These are phyloP conservation scores for Corella eumyota DNA, from an alignment of 23 tunicate species.

Conservation along the genomic window DNA sequence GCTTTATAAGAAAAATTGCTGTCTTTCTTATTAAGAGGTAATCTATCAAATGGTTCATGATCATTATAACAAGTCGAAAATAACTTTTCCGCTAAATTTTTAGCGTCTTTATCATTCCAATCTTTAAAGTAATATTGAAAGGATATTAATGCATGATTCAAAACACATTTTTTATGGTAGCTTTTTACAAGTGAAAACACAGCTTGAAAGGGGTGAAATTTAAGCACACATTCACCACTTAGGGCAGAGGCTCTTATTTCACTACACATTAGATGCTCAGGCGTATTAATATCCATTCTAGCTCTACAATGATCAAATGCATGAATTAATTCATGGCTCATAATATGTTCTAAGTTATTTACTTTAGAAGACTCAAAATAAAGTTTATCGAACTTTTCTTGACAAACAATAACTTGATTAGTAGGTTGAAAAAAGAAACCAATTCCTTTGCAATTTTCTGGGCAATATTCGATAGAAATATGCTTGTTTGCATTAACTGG, in stretches of 20 bases:
- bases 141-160: constrained; percentile 38
- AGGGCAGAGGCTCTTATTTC: constrained; percentile 86
- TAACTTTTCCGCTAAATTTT: constrained; percentile 14
- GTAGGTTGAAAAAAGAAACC: constrained; percentile 61
- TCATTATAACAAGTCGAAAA: constrained; percentile 73
- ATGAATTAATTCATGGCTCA: constrained; percentile 78
- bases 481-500: constrained; percentile 30
- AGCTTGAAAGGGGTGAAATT: constrained; percentile 16
- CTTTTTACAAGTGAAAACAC: constrained; percentile 17
- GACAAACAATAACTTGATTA: constrained; percentile 69
- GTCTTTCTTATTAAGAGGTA: constrained; percentile 49
- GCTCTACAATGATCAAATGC: constrained; percentile 92
- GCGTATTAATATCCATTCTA: constrained; percentile 51
- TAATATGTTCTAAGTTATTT: constrained; percentile 9
- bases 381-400: constrained; percentile 26
- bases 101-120: constrained; percentile 16
- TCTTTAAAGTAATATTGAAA: constrained; percentile 38
- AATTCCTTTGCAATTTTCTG: constrained; percentile 1
- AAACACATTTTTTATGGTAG: constrained; percentile 67
- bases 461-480: constrained; percentile 54
- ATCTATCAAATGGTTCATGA: constrained; percentile 65
- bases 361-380: neutral
- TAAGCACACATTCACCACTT: constrained; percentile 76
- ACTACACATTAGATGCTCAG: constrained; percentile 64
- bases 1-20: constrained; percentile 50